Conservation (phyloP, 2,797 vertebrate species). For the Vespertilio murinus region DNA sequence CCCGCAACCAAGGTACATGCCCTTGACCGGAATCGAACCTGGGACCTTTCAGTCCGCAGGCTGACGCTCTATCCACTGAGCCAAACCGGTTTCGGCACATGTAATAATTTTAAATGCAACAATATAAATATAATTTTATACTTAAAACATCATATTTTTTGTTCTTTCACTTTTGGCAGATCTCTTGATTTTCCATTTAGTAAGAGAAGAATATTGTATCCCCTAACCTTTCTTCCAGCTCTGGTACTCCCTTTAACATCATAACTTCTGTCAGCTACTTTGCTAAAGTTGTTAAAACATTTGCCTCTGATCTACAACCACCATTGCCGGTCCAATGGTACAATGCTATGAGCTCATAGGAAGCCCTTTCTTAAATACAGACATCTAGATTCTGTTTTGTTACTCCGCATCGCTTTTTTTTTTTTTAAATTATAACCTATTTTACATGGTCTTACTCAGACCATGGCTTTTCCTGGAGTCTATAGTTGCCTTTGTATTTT, state of each 20-base stretch:
- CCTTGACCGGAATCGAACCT: too few species aligned
- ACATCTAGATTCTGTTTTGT: constrained; percentile 4
- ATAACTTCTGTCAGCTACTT: neutral
- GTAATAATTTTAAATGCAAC: neutral
- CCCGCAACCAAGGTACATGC: too few species aligned
- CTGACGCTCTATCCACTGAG: too few species aligned
- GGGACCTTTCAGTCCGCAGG: too few species aligned
- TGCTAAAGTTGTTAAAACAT: neutral
- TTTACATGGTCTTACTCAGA: neutral
- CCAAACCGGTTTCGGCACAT: too few species aligned
- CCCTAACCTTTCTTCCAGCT: neutral
- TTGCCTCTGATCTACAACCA: neutral
- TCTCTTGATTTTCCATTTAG: neutral
- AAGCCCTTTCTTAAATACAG: neutral
- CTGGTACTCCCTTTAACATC: neutral
- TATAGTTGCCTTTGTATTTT: constrained; percentile 44
- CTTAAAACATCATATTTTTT: neutral
- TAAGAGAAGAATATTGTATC: neutral
- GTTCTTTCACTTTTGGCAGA: neutral
- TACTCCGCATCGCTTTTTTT: neutral
- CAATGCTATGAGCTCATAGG: neutral
- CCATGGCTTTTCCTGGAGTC: constrained; percentile 24
- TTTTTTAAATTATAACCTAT: neutral
- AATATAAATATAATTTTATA: neutral
- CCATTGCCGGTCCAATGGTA: neutral